These are phyloP conservation scores for Megaceryle maxima DNA, from an alignment of 2,113 vertebrate species.

Conservation along the genomic window DNA sequence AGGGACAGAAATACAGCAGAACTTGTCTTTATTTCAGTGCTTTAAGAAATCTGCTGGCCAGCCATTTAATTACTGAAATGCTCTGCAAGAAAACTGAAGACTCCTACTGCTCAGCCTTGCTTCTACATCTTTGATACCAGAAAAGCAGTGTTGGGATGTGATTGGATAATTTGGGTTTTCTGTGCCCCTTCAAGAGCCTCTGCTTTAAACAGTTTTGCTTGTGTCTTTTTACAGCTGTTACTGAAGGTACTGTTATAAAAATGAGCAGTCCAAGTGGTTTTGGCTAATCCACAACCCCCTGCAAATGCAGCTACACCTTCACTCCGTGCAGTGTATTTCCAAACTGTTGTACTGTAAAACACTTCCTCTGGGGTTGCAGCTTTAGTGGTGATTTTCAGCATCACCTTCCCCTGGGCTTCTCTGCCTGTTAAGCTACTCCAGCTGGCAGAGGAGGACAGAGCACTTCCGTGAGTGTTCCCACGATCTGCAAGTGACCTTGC, in stretches of 20 bases:
- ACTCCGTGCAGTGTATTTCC: background rate
- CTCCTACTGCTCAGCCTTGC: background rate
- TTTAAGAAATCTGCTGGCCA: background rate
- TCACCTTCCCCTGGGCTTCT: background rate
- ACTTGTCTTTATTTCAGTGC: background rate
- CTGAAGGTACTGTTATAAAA: background rate
- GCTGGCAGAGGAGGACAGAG: slow-evolving; percentile 27
- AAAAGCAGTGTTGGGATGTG: background rate
- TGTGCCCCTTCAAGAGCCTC: background rate
- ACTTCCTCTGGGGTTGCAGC: background rate
- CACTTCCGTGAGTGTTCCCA: slow-evolving; percentile 39
- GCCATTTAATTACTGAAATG: background rate
- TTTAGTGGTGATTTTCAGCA: background rate
- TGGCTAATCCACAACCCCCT: background rate
- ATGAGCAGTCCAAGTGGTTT: background rate
- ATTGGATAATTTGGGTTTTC: background rate
- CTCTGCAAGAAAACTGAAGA: background rate
- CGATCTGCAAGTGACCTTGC: slow-evolving; percentile 12
- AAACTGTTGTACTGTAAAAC: background rate
- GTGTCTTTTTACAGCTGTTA: background rate
- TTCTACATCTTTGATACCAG: background rate
- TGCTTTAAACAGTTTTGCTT: background rate
- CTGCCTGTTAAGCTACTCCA: slow-evolving; percentile 26
- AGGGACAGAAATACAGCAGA: background rate
- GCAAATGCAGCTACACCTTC: background rate